Percentiles rank a stretch among this genome's conserved stretches.
These are phyloP conservation scores for Chrysotoxum bicinctum DNA, from an alignment of 2,888 invertebrate species.

Conservation along the genomic window DNA sequence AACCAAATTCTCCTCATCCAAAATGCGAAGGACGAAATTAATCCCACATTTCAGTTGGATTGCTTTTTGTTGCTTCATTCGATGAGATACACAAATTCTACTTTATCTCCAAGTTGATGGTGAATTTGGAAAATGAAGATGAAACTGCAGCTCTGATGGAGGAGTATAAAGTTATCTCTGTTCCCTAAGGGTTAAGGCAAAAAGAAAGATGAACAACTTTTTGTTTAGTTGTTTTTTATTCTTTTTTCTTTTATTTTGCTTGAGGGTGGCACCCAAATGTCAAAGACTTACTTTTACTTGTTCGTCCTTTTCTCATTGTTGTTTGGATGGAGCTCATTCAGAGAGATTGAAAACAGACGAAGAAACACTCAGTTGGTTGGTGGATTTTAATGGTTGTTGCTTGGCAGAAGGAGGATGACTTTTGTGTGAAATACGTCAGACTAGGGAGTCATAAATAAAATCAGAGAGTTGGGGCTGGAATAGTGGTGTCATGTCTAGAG, in stretches of 20 bases:
- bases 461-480: neutral
- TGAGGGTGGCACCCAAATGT: conserved; percentile 72
- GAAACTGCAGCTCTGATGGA: conserved; percentile 58
- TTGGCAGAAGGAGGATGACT: conserved; percentile 39
- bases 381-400: conserved; percentile 41
- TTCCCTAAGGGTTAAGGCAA: conserved; percentile 13
- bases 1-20: conserved; percentile 45
- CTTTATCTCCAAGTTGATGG: conserved; percentile 43
- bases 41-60: conserved; percentile 53
- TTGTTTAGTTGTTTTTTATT: conserved; percentile 40
- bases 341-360: conserved; percentile 24
- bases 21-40: conserved; percentile 56
- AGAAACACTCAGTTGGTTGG: conserved; percentile 26
- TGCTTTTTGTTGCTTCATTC: neutral
- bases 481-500: conserved; percentile 32
- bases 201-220: conserved; percentile 54
- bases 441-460: conserved; percentile 70
- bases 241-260: conserved; percentile 38
- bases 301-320: conserved; percentile 62
- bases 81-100: neutral
- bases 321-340: conserved; percentile 15
- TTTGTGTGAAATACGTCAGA: conserved; percentile 70
- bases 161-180: conserved; percentile 66
- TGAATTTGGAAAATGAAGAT: conserved; percentile 62
- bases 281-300: conserved; percentile 58